These are phyloP conservation scores for Helicoverpa armigera DNA, from an alignment of 1,140 invertebrate genomes.

Conservation along the genomic window DNA sequence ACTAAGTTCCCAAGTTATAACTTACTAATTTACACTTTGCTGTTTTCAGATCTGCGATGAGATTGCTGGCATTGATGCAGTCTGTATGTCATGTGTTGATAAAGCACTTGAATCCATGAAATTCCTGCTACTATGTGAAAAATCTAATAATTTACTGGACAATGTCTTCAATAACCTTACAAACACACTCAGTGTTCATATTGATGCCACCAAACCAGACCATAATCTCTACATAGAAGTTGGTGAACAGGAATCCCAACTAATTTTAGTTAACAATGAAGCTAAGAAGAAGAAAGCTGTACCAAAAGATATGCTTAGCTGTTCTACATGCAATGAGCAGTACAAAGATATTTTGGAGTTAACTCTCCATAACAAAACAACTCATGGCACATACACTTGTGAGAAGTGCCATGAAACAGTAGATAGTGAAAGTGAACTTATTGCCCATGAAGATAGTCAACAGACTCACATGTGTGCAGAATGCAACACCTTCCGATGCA, in stretches of 20 bases:
- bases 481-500: conserved; percentile 61
- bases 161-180: conserved; percentile 66
- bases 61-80: conserved; percentile 72
- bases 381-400: conserved; percentile 68
- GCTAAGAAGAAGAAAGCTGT: conserved; percentile 49
- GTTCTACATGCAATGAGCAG: conserved; percentile 61
- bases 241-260: conserved; percentile 61
- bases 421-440: conserved; percentile 62
- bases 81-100: conserved; percentile 72
- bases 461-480: conserved; percentile 68
- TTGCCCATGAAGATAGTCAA: conserved; percentile 56
- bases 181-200: conserved; percentile 58
- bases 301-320: conserved; percentile 55
- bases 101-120: conserved; percentile 61
- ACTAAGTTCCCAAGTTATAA: neutral
- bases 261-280: conserved; percentile 66
- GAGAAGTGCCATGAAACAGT: conserved; percentile 68
- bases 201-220: conserved; percentile 53
- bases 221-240: conserved; percentile 66
- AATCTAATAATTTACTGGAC: conserved; percentile 61
- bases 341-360: conserved; percentile 60
- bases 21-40: neutral
- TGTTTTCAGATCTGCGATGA: conserved; percentile 69
- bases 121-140: conserved; percentile 67
- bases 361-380: conserved; percentile 64